A percentile compares a stretch with the other conserved stretches of the same genome.
Evolutionary conservation across 2,888 invertebrate species (phyloP).

Genomic region (Heliconius cydno): DNA sequence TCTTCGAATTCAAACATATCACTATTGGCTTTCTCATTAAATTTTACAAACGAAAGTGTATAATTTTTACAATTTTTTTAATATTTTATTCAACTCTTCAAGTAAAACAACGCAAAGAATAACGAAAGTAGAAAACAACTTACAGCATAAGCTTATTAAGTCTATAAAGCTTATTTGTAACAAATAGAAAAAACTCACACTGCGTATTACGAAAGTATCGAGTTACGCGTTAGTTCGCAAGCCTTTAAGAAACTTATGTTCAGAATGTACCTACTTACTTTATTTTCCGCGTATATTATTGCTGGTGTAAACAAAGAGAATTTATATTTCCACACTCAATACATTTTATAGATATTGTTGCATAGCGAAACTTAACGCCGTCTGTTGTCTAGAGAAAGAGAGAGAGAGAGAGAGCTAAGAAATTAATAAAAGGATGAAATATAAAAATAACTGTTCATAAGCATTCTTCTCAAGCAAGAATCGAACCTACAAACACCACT

Average conservation of each 20-base stretch:
- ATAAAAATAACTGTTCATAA: background rate
- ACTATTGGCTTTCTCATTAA: too few species aligned
- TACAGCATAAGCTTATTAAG: conserved; percentile 15
- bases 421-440: background rate
- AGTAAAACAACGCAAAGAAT: background rate
- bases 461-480: background rate
- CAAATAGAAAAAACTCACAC: conserved; percentile 10
- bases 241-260: conserved; percentile 17
- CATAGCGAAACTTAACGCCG: background rate
- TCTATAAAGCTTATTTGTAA: conserved; percentile 17
- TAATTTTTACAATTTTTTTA: background rate
- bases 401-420: background rate
- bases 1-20: too few species aligned
- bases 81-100: background rate
- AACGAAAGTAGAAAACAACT: conserved; percentile 10
- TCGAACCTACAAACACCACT: background rate
- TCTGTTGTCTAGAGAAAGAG: background rate
- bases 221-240: conserved; percentile 6
- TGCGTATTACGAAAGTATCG: conserved; percentile 7
- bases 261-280: background rate
- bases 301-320: background rate
- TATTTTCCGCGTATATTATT: background rate
- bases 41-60: background rate
- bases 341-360: background rate
- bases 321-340: background rate